Conservation (phyloP, 1,140 invertebrate species). For the Drosophila rufa region DNA sequence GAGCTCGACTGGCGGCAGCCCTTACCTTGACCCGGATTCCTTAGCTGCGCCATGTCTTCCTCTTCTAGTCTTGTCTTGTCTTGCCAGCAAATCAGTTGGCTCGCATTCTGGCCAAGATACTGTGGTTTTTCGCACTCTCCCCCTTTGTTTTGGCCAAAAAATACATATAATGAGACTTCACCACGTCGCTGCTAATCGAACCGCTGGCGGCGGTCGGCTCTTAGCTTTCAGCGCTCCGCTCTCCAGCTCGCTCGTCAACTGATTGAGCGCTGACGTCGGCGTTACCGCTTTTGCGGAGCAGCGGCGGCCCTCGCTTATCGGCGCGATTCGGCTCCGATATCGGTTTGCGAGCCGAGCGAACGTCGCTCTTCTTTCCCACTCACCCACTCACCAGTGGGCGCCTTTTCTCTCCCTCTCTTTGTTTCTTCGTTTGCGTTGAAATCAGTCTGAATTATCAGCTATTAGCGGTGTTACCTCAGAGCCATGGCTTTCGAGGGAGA, state of each 20-base stretch:
- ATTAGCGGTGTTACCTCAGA: conserved; percentile 65
- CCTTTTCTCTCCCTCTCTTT: neutral
- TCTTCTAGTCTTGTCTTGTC: conserved; percentile 13
- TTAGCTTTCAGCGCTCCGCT: conserved; percentile 42
- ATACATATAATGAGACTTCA: conserved; percentile 56
- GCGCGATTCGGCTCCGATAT: conserved; percentile 45
- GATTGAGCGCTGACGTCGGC: conserved; percentile 66
- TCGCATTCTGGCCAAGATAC: conserved; percentile 59
- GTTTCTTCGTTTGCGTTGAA: no score
- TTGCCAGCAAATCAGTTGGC: conserved; percentile 49
- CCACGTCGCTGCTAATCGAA: conserved; percentile 78
- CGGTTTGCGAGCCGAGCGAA: conserved; percentile 3
- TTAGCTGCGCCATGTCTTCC: conserved; percentile 64
- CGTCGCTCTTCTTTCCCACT: conserved; percentile 23
- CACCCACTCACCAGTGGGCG: conserved; percentile 11
- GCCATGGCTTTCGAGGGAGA: conserved; percentile 28
- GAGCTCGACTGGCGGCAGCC: neutral
- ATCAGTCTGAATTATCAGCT: conserved; percentile 73
- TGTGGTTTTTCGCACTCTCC: conserved; percentile 46
- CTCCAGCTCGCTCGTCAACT: conserved; percentile 68
- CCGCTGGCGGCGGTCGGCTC: conserved; percentile 40
- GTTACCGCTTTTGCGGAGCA: conserved; percentile 24
- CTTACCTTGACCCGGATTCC: conserved; percentile 71
- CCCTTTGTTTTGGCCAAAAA: conserved; percentile 39
- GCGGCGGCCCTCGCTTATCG: conserved; percentile 42